These are phyloP conservation scores for Thamnophis elegans DNA, from an alignment of 2,797 vertebrate species.

Conservation along the genomic window DNA sequence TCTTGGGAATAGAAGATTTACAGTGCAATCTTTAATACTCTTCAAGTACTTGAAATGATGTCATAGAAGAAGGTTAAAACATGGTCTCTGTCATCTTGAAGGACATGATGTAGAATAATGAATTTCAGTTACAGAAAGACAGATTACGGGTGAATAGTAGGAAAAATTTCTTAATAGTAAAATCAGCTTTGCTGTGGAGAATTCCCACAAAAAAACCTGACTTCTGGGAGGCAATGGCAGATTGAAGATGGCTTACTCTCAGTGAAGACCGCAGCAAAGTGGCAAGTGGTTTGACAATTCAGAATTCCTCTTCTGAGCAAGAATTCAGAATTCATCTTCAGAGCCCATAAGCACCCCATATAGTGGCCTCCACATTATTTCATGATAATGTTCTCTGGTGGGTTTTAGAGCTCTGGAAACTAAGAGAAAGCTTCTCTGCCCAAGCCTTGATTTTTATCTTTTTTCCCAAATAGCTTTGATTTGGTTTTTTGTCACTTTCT, in stretches of 20 bases:
- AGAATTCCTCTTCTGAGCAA: too few species aligned
- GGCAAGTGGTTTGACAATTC: background rate
- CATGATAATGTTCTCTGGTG: background rate
- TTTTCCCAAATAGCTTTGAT: background rate
- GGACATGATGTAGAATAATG: background rate
- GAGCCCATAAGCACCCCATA: background rate
- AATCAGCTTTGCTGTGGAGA: background rate
- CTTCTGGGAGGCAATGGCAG: background rate
- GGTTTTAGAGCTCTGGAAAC: background rate
- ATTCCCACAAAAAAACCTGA: background rate
- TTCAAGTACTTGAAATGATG: background rate
- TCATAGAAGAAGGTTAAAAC: background rate
- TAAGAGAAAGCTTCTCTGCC: background rate
- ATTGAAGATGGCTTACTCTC: background rate
- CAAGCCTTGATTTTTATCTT: background rate
- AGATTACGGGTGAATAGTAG: background rate
- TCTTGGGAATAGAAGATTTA: background rate
- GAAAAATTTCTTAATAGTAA: background rate
- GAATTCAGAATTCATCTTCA: background rate
- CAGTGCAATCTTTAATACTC: background rate
- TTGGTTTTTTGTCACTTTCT: background rate
- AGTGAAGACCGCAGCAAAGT: background rate
- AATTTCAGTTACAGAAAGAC: background rate
- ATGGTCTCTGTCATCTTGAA: background rate
- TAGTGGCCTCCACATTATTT: background rate